Evolutionary conservation across 2,888 invertebrate genomes (phyloP).

Genomic region (Idaea dimidiata): DNA sequence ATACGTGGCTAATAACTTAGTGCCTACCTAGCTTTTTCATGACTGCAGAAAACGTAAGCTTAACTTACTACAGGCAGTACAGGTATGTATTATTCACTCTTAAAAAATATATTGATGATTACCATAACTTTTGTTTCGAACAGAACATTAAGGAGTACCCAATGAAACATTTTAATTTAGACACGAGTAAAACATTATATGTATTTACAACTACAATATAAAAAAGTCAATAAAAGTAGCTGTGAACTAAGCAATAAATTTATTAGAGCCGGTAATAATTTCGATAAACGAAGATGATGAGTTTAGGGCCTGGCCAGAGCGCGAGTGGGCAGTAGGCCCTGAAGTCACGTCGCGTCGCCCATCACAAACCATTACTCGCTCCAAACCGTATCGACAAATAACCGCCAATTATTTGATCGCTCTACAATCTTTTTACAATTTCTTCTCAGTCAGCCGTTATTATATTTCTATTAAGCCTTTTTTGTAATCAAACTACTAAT

Average conservation of each 20-base stretch:
- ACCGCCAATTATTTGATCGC: constrained; percentile 80
- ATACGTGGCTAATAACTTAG: too few relatives aligned
- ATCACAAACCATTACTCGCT: constrained; percentile 76
- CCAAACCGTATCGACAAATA: constrained; percentile 81
- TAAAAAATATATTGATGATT: too few relatives aligned
- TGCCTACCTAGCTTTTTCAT: too few relatives aligned
- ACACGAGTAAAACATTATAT: too few relatives aligned
- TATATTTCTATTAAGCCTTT: constrained; percentile 82
- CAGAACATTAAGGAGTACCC: too few relatives aligned
- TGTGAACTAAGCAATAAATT: not conserved
- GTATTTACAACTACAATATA: not conserved
- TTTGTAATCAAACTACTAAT: constrained; percentile 81
- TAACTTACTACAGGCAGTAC: too few relatives aligned
- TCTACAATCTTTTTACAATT: constrained; percentile 81
- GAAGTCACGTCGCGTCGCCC: constrained; percentile 77
- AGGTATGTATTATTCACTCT: too few relatives aligned
- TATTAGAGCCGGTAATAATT: constrained; percentile 26
- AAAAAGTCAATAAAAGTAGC: not conserved
- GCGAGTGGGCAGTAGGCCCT: constrained; percentile 37
- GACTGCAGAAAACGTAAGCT: too few relatives aligned
- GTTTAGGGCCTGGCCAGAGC: constrained; percentile 27
- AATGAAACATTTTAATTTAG: too few relatives aligned
- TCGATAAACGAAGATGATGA: constrained; percentile 55
- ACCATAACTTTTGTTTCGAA: too few relatives aligned
- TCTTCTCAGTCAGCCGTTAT: constrained; percentile 77